phyloP scores from a whole-genome alignment of 64 coral and sea anemone species.

The Actinia equina region DNA sequence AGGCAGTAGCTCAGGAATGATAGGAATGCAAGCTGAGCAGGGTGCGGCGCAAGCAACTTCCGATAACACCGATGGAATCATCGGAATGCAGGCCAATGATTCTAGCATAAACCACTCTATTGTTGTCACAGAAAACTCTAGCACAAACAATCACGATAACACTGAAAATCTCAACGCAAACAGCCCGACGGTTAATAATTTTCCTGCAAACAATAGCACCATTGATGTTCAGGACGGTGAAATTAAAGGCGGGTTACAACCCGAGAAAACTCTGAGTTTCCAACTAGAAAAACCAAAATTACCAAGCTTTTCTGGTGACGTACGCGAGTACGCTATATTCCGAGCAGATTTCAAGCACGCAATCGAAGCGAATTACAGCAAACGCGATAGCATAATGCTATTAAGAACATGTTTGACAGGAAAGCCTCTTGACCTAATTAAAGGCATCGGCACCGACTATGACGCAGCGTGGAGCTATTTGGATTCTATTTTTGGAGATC shows the following conservation, averaged over 20 bases:
- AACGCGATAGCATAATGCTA: slow-evolving; percentile 7
- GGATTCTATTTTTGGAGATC: slow-evolving; percentile 46
- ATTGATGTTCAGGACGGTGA: too few species aligned
- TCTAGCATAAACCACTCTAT: not conserved
- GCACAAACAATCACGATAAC: not conserved
- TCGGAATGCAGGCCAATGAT: not conserved
- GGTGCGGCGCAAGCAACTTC: not conserved
- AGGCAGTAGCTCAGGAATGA: not conserved
- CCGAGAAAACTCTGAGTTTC: slow-evolving; percentile 26
- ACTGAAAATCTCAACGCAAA: not conserved
- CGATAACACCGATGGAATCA: not conserved
- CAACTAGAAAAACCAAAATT: slow-evolving; percentile 35
- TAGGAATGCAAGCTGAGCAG: not conserved
- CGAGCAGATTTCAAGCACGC: slow-evolving; percentile 21
- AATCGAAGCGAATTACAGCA: slow-evolving; percentile 23
- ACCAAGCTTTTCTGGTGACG: not conserved
- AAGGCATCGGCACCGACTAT: slow-evolving; percentile 34
- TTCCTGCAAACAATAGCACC: too few species aligned
- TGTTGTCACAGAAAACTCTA: too few species aligned
- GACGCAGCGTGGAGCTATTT: slow-evolving; percentile 51
- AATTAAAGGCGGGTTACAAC: not conserved
- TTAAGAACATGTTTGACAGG: slow-evolving; percentile 18
- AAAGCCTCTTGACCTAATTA: slow-evolving; percentile 48
- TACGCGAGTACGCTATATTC: slow-evolving; percentile 29
- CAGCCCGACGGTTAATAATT: not conserved